Conservation (phyloP, 2,797 vertebrate species). For the Takifugu rubripes region DNA sequence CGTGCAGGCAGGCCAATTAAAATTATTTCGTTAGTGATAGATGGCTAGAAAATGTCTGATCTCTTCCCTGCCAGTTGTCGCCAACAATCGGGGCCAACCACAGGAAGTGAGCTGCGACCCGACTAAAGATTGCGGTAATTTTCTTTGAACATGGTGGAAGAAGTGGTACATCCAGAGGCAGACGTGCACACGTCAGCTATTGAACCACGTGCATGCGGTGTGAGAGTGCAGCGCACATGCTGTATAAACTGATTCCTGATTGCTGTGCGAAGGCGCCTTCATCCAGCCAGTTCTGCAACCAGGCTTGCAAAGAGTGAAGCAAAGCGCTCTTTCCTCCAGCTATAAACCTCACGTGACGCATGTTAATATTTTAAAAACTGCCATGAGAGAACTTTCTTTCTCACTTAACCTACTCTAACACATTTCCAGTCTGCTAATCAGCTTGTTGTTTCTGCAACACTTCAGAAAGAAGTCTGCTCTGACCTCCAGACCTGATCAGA, state of each 20-base stretch:
- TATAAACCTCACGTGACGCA: too few relatives aligned
- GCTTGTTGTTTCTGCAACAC: too few relatives aligned
- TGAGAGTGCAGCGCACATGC: slow-evolving; percentile 31
- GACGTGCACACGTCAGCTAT: not conserved
- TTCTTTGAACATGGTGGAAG: slow-evolving; percentile 12
- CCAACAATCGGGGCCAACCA: slow-evolving; percentile 9
- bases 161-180: slow-evolving; percentile 2
- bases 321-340: slow-evolving; percentile 30
- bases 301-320: slow-evolving; percentile 49
- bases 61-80: slow-evolving; percentile 14
- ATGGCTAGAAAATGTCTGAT: slow-evolving; percentile 30
- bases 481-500: slow-evolving; percentile 21
- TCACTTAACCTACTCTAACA: slow-evolving; percentile 26
- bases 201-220: slow-evolving; percentile 4
- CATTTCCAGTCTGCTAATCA: slow-evolving; percentile 6
- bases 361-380: too few relatives aligned
- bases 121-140: slow-evolving; percentile 5
- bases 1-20: slow-evolving; percentile 11
- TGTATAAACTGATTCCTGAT: slow-evolving; percentile 51
- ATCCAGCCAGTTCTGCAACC: slow-evolving; percentile 14
- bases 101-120: not conserved
- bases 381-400: too few relatives aligned
- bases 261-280: slow-evolving; percentile 42
- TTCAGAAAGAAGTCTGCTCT: slow-evolving; percentile 4
- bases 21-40: slow-evolving; percentile 11